Base-by-base conservation (phyloP, 64 coral and sea anemone genomes). In the Platygyra sinensis region DNA sequence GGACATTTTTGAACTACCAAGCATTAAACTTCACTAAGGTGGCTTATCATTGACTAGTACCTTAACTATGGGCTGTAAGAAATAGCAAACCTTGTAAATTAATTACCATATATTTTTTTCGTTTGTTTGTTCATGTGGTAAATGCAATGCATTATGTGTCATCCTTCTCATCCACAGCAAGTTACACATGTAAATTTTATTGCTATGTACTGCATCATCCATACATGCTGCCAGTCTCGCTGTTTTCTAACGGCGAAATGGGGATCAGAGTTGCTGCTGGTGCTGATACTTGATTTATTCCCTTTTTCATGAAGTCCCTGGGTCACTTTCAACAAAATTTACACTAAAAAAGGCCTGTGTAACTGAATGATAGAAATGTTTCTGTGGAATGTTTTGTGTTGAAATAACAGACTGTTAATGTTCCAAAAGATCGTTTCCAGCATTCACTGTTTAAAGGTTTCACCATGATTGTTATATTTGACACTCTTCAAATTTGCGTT, bases 181-280 rank as follows among this genome's bases (percentile, higher is more conserved):
- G n/a, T 38, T 85, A 63, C 81, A 33, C 51, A 12, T 28, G 20
- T 71, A 32, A 31, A 61, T 61, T 31, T 72, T 63, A 85, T 85
- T 85, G 81, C 81, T 85, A n/a, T 85, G 62, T 85, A 62, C 81
- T 85, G 81, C 63, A 49, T 32, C 81, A 85, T 85, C 81, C 62
- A 85, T 85, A 85, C 81, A 17, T 85, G 63, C 62, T 33, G 31
- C 81, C 63, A 72, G 60, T 85, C 81, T 85, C 81, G 81, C 81
- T 85, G 81, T 85, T 83, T 67, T 28, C 18, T 49, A 52, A 85
- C 81, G 8, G 81, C 81, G 63, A 85, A 85, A 85, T 85, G 81
- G 81, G 81, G 81, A 85, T 85, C 62, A 85, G 24, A 49, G 39
- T 36, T 69, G 63, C 81, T 72, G 81, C 38, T 69, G 62, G 81